phyloP scores from a whole-genome alignment of 1,140 invertebrate species.

The Drosophila tsacasi region DNA sequence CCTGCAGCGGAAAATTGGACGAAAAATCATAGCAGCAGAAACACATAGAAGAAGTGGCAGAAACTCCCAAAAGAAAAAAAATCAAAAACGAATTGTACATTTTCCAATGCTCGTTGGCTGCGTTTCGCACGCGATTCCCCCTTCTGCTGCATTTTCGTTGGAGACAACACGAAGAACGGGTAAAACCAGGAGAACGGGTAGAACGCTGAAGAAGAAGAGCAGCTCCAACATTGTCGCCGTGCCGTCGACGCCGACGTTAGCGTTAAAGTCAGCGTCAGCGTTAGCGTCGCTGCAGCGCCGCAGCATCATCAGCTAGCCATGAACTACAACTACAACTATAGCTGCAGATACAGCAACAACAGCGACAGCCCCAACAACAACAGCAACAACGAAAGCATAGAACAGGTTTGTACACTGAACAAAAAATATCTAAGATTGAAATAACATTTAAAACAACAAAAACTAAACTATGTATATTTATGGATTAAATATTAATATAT shows the following conservation, averaged over 20 bases:
- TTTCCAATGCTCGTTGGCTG: constrained; percentile 73
- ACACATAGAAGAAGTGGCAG: constrained; percentile 2
- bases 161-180: constrained; percentile 39
- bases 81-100: constrained; percentile 42
- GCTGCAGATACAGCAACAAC: constrained; percentile 23
- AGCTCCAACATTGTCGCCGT: constrained; percentile 74
- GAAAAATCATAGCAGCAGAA: constrained; percentile 57
- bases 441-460: not conserved
- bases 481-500: not conserved
- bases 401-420: constrained; percentile 71
- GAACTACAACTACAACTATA: constrained; percentile 57
- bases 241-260: constrained; percentile 42
- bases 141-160: constrained; percentile 36
- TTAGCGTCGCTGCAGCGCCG: constrained; percentile 50
- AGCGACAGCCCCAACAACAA: constrained; percentile 29
- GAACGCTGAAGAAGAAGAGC: constrained; percentile 40
- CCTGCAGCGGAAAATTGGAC: constrained; percentile 68
- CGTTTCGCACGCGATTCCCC: constrained; percentile 73
- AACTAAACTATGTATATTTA: not conserved
- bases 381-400: constrained; percentile 64
- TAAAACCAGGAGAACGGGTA: constrained; percentile 51
- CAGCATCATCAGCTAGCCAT: constrained; percentile 70
- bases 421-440: not conserved
- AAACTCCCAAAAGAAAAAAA: constrained; percentile 19
- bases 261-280: constrained; percentile 27